These are phyloP conservation scores for Liposcelis brunnea DNA, from an alignment of 2,888 invertebrate genomes.

Conservation along the genomic window DNA sequence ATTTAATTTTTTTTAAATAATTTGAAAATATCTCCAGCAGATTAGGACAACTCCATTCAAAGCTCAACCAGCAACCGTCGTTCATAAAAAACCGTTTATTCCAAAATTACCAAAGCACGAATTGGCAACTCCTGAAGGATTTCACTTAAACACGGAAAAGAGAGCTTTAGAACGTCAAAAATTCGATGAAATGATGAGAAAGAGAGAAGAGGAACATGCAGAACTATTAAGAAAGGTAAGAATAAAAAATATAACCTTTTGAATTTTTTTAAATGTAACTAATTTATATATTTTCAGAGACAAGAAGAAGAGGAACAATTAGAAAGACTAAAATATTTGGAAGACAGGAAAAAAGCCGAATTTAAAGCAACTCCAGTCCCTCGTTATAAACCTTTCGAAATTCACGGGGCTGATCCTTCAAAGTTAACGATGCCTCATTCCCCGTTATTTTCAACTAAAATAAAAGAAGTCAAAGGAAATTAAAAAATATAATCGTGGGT, in stretches of 20 bases:
- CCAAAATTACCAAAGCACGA: slow-evolving; percentile 24
- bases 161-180: slow-evolving; percentile 41
- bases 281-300: neutral
- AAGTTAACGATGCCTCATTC: neutral
- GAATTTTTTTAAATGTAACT: slow-evolving; percentile 1
- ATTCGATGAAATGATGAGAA: slow-evolving; percentile 35
- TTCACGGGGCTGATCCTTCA: neutral
- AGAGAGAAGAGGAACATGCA: slow-evolving; percentile 35
- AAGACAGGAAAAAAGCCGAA: slow-evolving; percentile 33
- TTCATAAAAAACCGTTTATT: slow-evolving; percentile 45
- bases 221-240: slow-evolving; percentile 26
- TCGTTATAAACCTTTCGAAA: slow-evolving; percentile 17
- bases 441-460: neutral
- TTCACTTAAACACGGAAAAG: slow-evolving; percentile 44
- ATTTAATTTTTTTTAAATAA: slow-evolving; percentile 21
- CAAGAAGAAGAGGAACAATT: slow-evolving; percentile 32
- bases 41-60: slow-evolving; percentile 31
- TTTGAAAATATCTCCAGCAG: slow-evolving; percentile 24
- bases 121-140: slow-evolving; percentile 25
- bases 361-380: slow-evolving; percentile 45
- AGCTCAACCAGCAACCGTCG: slow-evolving; percentile 40
- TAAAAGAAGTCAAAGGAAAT: neutral
- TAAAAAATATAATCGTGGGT: neutral
- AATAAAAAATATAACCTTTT: slow-evolving; percentile 13
- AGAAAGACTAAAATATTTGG: slow-evolving; percentile 23